Percentiles rank a stretch among this genome's conserved stretches.
Conservation (phyloP, 2,113 vertebrate species). For the Centropus unirufus region DNA sequence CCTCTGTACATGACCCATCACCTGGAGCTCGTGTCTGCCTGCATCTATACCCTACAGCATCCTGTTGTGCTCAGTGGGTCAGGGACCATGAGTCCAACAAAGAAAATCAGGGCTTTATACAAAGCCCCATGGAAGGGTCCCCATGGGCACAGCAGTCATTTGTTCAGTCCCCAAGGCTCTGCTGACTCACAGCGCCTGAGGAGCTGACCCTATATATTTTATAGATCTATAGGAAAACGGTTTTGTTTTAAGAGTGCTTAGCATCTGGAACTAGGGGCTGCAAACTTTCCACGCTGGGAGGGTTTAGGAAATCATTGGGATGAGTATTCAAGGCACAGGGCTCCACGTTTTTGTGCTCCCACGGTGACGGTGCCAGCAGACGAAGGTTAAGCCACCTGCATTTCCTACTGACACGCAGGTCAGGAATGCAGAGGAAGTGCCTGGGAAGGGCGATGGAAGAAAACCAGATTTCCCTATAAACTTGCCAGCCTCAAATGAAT, state of each 20-base stretch:
- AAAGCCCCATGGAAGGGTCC: background rate
- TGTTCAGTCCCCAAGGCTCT: accelerated
- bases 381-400: background rate
- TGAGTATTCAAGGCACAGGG: background rate
- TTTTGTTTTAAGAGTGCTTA: background rate
- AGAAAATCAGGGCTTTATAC: background rate
- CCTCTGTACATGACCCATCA: accelerated
- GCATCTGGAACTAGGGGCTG: background rate
- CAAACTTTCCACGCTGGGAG: background rate
- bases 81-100: background rate
- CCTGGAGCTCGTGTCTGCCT: background rate
- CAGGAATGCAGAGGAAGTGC: slow-evolving; percentile 41
- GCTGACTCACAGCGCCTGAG: background rate
- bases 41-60: background rate
- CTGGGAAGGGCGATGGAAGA: slow-evolving; percentile 40
- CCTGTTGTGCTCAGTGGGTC: background rate
- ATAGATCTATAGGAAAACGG: background rate
- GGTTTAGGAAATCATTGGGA: background rate
- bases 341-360: background rate
- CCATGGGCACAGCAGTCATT: background rate
- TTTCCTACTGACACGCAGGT: background rate
- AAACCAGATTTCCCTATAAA: slow-evolving; percentile 16
- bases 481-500: background rate
- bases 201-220: background rate
- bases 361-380: background rate